phyloP scores from a whole-genome alignment of 2,888 invertebrate species.

The Eulithis testata region DNA sequence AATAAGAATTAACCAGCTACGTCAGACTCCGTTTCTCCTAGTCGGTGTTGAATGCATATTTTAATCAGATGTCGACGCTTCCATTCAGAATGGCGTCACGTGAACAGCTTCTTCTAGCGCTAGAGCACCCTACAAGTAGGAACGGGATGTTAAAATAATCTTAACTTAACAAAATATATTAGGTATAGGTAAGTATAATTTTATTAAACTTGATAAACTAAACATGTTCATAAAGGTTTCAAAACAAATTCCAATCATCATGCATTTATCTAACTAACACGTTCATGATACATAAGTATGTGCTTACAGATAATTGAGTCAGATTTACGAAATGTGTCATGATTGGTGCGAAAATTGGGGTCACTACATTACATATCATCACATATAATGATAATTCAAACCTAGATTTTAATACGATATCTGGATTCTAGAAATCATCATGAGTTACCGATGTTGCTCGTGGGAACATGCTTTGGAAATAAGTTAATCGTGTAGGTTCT shows the following conservation, averaged over 20 bases:
- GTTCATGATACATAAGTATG: conserved; percentile 6
- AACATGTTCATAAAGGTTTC: neutral
- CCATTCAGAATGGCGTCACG: too few relatives aligned
- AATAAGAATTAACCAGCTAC: too few relatives aligned
- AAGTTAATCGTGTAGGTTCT: conserved; percentile 23
- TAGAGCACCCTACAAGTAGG: too few relatives aligned
- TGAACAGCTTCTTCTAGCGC: too few relatives aligned
- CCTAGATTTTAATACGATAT: conserved; percentile 29
- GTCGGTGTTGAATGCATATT: too few relatives aligned
- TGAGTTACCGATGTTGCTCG: conserved; percentile 12
- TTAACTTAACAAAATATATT: too few relatives aligned
- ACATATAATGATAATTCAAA: conserved; percentile 25
- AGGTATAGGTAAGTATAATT: too few relatives aligned
- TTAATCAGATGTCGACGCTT: too few relatives aligned
- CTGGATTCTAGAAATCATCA: conserved; percentile 23
- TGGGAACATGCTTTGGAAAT: conserved; percentile 29
- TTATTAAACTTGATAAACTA: too few relatives aligned
- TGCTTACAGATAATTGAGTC: conserved; percentile 21
- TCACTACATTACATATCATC: conserved; percentile 22
- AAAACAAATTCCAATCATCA: conserved; percentile 1
- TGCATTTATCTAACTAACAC: conserved; percentile 6
- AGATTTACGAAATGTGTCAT: conserved; percentile 37
- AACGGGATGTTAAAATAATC: too few relatives aligned
- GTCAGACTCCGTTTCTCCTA: too few relatives aligned
- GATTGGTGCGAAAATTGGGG: conserved; percentile 33